Base-by-base conservation (phyloP, 2,888 invertebrate species). In the Limnephilus auricula region DNA sequence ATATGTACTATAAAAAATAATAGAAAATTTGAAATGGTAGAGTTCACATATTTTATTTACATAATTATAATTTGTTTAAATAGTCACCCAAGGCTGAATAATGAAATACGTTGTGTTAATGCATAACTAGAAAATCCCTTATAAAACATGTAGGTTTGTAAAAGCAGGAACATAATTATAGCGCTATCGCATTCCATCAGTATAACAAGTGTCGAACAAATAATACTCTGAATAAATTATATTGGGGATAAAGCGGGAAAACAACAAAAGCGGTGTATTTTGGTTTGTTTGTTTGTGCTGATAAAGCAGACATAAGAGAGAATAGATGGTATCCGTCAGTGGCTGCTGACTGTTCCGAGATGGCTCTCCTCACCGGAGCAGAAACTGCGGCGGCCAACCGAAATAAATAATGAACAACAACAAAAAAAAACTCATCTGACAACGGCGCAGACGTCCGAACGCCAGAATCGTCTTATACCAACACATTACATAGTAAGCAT, bases 341-440 rank as follows among this genome's bases (percentile, higher is more conserved):
- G 85, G 40, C 37, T 85, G 10, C 18, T 85, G 85, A 25, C 85
- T 32, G 85, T 25, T 65, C 50, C 50, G 65, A 65, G 65, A 65
- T 65, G 65, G 65, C 65, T 25, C 65, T 65, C 45, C 40, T 85
- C 85, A n/a, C 13, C 32, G 88, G 80, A 89, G 45, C 80, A 80
- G 80, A 89, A 89, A 89, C 80, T 31, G 34, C 80, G 40, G 37
- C 80, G 18, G 80, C 50, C 89, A 89, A 80, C 89, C 80, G 79
- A 89, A 89, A 89, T 89, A 88, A 88, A 79, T 85, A 40, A 85
- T 85, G 45, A 85, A 87, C 31, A 65, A 86, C 13, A 65, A 37
- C 45, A 83, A 25, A 79, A 79, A 79, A 45, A 65, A 84, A 88
- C 40, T 65, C 88, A 91, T 82, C 91, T 91, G 32, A 87, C 50